Evolutionary conservation across 1,140 invertebrate genomes (phyloP).

Genomic region (Drosophila erecta): DNA sequence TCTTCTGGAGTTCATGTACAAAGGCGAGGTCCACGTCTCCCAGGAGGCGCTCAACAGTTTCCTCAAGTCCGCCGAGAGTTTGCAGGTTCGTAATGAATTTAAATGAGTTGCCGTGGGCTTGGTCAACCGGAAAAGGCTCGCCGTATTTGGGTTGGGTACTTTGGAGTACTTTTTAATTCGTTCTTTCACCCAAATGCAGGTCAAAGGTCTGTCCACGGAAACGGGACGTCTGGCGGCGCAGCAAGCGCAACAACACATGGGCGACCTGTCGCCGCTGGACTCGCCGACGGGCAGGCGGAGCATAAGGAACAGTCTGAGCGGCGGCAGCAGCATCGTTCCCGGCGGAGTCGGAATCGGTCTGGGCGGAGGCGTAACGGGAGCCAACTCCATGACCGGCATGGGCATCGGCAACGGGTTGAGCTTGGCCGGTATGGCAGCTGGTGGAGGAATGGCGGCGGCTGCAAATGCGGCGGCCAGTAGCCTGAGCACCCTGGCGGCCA

Average conservation of each 20-base stretch:
- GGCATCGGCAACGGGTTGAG: slow-evolving; percentile 66
- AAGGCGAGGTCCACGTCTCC: slow-evolving; percentile 95
- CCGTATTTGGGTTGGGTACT: not conserved
- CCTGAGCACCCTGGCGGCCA: slow-evolving; percentile 62
- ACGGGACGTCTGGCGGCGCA: slow-evolving; percentile 90
- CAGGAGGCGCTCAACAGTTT: slow-evolving; percentile 95
- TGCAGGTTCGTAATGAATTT: slow-evolving; percentile 87
- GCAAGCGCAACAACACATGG: slow-evolving; percentile 86
- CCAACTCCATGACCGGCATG: slow-evolving; percentile 39
- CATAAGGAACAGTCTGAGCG: slow-evolving; percentile 83
- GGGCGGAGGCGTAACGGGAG: slow-evolving; percentile 23
- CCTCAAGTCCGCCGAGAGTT: slow-evolving; percentile 94
- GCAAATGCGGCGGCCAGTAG: slow-evolving; percentile 69
- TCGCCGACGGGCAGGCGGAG: slow-evolving; percentile 75
- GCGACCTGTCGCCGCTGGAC: slow-evolving; percentile 78
- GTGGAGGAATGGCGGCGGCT: slow-evolving; percentile 65
- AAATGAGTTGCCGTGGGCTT: not conserved
- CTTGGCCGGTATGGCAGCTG: slow-evolving; percentile 73
- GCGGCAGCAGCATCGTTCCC: slow-evolving; percentile 33
- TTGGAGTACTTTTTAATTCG: not conserved
- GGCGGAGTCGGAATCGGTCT: slow-evolving; percentile 43
- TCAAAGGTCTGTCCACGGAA: slow-evolving; percentile 92
- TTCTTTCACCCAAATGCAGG: slow-evolving; percentile 84
- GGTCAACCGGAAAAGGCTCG: not conserved
- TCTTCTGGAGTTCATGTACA: slow-evolving; percentile 96